Evolutionary conservation across 1,140 invertebrate species (phyloP).

Genomic region (Orius insidiosus): DNA sequence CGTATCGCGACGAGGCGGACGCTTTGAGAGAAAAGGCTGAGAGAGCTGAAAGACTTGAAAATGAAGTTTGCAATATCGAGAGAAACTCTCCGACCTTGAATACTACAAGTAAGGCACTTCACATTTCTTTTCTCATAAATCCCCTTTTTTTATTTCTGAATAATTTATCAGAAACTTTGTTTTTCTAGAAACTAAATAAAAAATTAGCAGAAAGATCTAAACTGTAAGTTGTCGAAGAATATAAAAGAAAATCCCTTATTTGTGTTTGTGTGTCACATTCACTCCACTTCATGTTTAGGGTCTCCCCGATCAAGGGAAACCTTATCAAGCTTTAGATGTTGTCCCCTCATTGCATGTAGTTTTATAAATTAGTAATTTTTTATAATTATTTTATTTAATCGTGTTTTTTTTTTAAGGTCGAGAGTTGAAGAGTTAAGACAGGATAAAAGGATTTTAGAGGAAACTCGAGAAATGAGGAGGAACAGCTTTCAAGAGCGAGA

Average conservation of each 20-base stretch:
- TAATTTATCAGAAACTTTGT: too few species aligned
- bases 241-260: too few species aligned
- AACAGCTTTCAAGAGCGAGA: constrained; percentile 66
- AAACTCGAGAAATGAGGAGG: constrained; percentile 67
- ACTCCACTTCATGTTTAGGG: constrained; percentile 1
- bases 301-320: background rate
- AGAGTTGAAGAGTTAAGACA: constrained; percentile 22
- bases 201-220: too few species aligned
- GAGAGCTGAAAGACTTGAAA: constrained; percentile 68
- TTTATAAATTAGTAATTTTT: background rate
- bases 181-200: too few species aligned
- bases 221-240: too few species aligned
- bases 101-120: constrained; percentile 51
- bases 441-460: constrained; percentile 35
- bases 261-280: constrained; percentile 1
- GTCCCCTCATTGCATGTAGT: background rate
- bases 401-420: constrained; percentile 7
- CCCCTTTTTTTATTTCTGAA: constrained; percentile 28
- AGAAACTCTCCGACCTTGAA: constrained; percentile 79
- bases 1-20: constrained; percentile 83
- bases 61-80: constrained; percentile 72
- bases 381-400: background rate
- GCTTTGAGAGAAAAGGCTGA: constrained; percentile 74
- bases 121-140: too few species aligned
- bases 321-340: too few species aligned